A percentile compares a stretch with the other conserved stretches of the same genome.
phyloP scores from a whole-genome alignment of 2,888 invertebrate species.

The Schizaphis graminum region DNA sequence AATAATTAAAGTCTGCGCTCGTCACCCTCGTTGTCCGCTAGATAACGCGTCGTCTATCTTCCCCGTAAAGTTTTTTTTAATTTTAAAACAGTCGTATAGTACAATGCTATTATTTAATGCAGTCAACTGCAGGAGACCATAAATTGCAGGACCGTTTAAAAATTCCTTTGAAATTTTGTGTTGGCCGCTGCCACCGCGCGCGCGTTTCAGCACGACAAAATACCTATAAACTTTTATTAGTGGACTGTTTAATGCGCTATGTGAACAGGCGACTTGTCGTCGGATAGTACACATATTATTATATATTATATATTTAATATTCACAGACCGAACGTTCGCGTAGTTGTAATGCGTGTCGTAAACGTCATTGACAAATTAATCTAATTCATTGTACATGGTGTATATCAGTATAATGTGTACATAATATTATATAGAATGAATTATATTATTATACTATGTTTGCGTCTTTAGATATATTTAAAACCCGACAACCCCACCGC shows the following conservation, averaged over 20 bases:
- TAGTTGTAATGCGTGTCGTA: conserved; percentile 12
- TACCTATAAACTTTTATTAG: neutral
- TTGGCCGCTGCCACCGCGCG: neutral
- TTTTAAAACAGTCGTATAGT: neutral
- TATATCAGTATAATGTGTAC: neutral
- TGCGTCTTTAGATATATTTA: neutral
- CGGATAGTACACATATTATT: neutral
- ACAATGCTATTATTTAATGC: neutral
- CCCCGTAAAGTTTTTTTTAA: neutral
- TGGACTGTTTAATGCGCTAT: neutral
- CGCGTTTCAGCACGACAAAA: neutral
- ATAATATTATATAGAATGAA: neutral
- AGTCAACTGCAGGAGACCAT: neutral
- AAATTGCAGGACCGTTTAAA: neutral
- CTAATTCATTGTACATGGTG: neutral
- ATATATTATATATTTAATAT: conserved; percentile 3
- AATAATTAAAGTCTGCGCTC: no score
- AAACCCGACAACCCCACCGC: neutral
- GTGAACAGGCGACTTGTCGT: neutral
- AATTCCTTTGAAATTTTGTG: neutral
- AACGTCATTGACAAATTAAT: conserved; percentile 38
- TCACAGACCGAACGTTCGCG: neutral
- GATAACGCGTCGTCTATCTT: neutral
- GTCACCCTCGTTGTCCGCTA: neutral
- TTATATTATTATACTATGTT: neutral